Evolutionary conservation across 2,113 vertebrate species (phyloP).

Genomic region (Rafetus swinhoei): DNA sequence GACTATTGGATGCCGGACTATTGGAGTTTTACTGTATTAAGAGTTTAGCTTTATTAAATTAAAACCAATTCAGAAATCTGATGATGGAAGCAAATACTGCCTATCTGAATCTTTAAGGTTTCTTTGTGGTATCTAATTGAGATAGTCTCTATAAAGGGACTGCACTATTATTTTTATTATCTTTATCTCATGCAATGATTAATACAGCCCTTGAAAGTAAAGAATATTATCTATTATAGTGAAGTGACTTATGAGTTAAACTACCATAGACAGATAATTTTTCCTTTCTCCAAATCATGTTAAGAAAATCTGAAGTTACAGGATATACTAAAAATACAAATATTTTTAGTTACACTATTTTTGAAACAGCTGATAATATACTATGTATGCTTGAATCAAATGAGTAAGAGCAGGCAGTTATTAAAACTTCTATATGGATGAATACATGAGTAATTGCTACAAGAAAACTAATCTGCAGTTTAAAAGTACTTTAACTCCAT

Average conservation of each 20-base stretch:
- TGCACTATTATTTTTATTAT: not conserved
- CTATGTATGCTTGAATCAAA: conserved; percentile 31
- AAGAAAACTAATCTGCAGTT: conserved; percentile 27
- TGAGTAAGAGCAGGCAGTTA: conserved; percentile 57
- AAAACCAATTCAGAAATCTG: conserved; percentile 16
- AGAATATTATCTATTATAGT: not conserved
- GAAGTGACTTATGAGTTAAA: not conserved
- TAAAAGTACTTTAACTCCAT: conserved; percentile 12
- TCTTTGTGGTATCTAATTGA: not conserved
- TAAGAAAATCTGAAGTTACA: not conserved
- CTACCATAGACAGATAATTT: not conserved
- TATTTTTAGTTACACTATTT: conserved; percentile 28
- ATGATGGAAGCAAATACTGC: not conserved
- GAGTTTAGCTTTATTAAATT: conserved; percentile 9
- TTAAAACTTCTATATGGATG: conserved; percentile 40
- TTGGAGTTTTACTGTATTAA: no score
- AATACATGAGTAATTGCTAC: conserved; percentile 41
- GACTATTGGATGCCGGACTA: no score
- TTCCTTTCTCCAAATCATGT: not conserved
- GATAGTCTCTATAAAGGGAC: not conserved
- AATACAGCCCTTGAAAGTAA: not conserved
- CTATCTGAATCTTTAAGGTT: not conserved
- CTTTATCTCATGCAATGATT: not conserved
- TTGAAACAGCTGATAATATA: conserved; percentile 31
- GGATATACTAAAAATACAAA: conserved; percentile 24